Base-by-base conservation (phyloP, 2,113 vertebrate species). In the Cichladusa arquata region DNA sequence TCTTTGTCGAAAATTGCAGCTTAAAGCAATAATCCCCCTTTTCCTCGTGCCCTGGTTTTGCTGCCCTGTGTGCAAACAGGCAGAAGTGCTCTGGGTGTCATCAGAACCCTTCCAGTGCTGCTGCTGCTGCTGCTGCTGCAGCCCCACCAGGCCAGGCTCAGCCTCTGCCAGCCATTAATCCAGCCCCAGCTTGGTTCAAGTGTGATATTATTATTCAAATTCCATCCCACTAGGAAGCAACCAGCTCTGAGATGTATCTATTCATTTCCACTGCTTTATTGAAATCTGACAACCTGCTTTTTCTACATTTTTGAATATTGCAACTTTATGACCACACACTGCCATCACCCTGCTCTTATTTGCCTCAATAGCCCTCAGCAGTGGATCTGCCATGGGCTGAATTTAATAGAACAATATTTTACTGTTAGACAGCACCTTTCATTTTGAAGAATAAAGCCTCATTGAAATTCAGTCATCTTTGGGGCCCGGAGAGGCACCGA, bases 341-440 rank as follows among this genome's bases (percentile, higher is more conserved):
- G 90, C 90, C 92, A 95, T 96, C 96, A 94, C 93, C 92, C 92
- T 81, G 92, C 88, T 96, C 92, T 97, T 97, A 96, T 96, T 96
- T 96, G 94, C 95, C 93, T 95, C 93, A 95, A 97, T 97, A 96
- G 94, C 93, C 95, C 95, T 97, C 96, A 60, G 95, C 92, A 96
- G 96, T 93, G 93, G 94, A 96, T 94, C 90, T 90, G 95, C 95
- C 93, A 96, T 78, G 92, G 95, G 88, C 90, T 94, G 93, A 92
- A 94, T 95, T 95, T 97, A 97, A 97, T 97, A 96, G 96, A 97
- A 96, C 92, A 92, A 92, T 96, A 96, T 97, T 97, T 97, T 96
- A 95, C 92, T 29, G 56, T 83, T 86, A 95, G 92, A 94, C 94
- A 95, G 95, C 88, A 96, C 88, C 94, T 92, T 97, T 95, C 94